Percentiles rank a stretch among this genome's conserved stretches.
Conservation (phyloP, 2,113 vertebrate genomes). For the Nanger granti region DNA sequence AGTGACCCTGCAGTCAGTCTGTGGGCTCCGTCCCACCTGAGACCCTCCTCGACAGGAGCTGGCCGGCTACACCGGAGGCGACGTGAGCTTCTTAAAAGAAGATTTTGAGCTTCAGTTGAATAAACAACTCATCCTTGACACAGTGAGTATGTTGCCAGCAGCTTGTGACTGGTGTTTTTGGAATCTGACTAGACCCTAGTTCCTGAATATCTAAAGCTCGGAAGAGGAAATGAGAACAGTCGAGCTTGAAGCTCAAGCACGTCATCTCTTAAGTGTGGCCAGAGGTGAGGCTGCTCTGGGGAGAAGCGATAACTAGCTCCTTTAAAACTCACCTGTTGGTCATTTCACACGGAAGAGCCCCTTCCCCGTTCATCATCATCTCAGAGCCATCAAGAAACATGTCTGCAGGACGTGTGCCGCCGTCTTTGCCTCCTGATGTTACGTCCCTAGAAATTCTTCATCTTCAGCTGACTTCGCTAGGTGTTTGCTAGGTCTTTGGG, state of each 20-base stretch:
- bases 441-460: too few species aligned
- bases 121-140: conserved; percentile 86
- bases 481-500: neutral
- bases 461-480: neutral
- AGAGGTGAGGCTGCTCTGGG: too few species aligned
- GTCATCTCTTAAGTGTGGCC: rapidly evolving
- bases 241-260: rapidly evolving
- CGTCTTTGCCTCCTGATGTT: rapidly evolving
- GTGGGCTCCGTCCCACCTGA: rapidly evolving
- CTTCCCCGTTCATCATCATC: rapidly evolving
- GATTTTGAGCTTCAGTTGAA: conserved; percentile 95
- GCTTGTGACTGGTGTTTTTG: rapidly evolving
- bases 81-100: conserved; percentile 93
- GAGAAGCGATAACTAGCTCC: neutral
- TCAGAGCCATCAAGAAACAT: rapidly evolving
- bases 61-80: conserved; percentile 94
- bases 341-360: rapidly evolving
- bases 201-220: rapidly evolving
- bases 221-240: rapidly evolving
- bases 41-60: conserved; percentile 81
- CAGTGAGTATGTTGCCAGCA: conserved; percentile 76
- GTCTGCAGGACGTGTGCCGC: neutral
- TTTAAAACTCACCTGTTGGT: neutral
- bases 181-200: too few species aligned
- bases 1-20: rapidly evolving